These are phyloP conservation scores for Conus ventricosus DNA, from an alignment of 1,140 invertebrate species.

Conservation along the genomic window DNA sequence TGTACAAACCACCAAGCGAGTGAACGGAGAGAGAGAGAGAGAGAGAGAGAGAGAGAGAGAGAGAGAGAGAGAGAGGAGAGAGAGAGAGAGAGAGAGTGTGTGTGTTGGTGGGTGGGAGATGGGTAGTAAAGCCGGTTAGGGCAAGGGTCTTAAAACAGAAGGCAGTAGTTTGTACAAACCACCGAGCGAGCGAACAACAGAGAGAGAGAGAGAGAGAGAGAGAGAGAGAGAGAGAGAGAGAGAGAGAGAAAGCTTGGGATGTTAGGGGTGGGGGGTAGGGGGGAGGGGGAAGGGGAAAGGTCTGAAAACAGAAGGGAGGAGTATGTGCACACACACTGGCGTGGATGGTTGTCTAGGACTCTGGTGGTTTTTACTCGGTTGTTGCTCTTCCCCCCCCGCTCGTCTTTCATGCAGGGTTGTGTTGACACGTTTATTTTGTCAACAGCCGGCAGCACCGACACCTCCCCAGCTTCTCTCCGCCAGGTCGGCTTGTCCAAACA, in stretches of 20 bases:
- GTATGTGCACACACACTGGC: not conserved
- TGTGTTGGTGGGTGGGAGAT: too few species aligned
- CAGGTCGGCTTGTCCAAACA: not conserved
- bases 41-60: conserved; percentile 27
- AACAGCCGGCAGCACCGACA: not conserved
- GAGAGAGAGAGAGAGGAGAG: too few species aligned
- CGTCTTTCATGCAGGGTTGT: not conserved
- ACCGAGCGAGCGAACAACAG: too few species aligned
- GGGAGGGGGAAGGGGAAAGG: not conserved
- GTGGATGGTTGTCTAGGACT: not conserved
- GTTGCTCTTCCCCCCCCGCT: not conserved
- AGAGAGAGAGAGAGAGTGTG: not conserved
- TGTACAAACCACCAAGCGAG: too few species aligned
- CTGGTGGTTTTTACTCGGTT: not conserved
- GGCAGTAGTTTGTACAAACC: too few species aligned
- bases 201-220: too few species aligned
- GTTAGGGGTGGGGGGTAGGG: not conserved
- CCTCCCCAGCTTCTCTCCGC: not conserved
- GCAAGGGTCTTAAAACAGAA: too few species aligned
- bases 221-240: not conserved
- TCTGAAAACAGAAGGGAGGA: conserved; percentile 7
- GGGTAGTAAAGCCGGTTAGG: too few species aligned
- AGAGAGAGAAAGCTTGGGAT: not conserved
- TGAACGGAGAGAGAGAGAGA: conserved; percentile 6
- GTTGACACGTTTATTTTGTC: conserved; percentile 7